These are phyloP conservation scores for Xiphophorus birchmanni DNA, from an alignment of 2,797 vertebrate genomes.

Conservation along the genomic window DNA sequence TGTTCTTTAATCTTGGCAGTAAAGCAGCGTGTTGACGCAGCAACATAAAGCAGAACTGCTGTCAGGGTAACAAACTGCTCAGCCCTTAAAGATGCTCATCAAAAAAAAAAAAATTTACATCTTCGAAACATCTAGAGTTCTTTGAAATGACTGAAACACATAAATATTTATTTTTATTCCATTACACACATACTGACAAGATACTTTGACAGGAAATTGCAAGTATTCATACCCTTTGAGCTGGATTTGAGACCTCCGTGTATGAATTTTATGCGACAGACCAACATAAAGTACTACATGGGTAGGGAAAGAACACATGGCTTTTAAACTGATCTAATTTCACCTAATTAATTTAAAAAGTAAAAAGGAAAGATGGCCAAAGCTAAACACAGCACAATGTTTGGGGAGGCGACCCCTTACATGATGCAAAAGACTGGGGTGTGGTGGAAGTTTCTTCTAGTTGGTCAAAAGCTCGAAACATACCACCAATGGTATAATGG, in stretches of 20 bases:
- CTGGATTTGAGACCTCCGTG: background rate
- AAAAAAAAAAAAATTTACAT: constrained; percentile 8
- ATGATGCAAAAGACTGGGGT: background rate
- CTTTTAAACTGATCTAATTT: background rate
- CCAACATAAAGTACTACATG: background rate
- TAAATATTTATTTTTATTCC: background rate
- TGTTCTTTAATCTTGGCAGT: constrained; percentile 31
- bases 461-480: background rate
- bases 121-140: constrained; percentile 30
- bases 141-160: constrained; percentile 20
- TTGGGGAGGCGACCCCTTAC: background rate
- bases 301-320: background rate
- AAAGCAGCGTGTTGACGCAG: constrained; percentile 36
- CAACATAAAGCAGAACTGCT: constrained; percentile 37
- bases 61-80: constrained; percentile 33
- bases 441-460: background rate
- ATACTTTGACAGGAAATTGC: background rate
- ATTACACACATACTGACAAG: background rate
- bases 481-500: background rate
- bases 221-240: background rate
- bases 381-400: too few relatives aligned
- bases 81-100: constrained; percentile 27
- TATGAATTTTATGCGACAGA: background rate
- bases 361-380: too few relatives aligned
- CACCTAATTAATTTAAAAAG: background rate